phyloP scores from a whole-genome alignment of 2,797 vertebrate genomes.

The Arctocebus calabarensis region DNA sequence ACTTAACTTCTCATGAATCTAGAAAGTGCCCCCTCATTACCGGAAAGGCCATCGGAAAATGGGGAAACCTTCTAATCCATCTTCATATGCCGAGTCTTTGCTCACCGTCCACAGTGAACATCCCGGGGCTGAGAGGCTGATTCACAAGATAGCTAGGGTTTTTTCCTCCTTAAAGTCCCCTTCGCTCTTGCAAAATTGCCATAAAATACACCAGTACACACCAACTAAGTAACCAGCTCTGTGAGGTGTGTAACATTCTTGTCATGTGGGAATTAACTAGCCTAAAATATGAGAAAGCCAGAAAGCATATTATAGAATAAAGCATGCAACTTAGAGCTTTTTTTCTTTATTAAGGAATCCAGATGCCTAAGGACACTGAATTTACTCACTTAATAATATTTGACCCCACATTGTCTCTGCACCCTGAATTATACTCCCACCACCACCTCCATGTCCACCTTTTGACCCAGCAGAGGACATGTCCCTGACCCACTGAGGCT shows the following conservation, averaged over 20 bases:
- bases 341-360: slow-evolving; percentile 50
- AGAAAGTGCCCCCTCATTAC: background rate
- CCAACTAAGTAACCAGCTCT: slow-evolving; percentile 63
- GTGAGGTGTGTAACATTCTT: slow-evolving; percentile 69
- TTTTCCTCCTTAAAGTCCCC: slow-evolving; percentile 24
- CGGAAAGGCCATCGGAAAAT: background rate
- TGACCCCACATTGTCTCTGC: accelerated
- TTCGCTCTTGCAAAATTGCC: slow-evolving; percentile 34
- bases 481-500: background rate
- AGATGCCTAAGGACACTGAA: slow-evolving; percentile 31
- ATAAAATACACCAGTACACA: slow-evolving; percentile 62
- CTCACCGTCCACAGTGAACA: background rate
- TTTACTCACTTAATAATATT: background rate
- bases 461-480: background rate
- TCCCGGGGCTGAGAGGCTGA: background rate
- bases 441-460: background rate
- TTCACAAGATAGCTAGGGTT: background rate
- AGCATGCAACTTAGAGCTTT: background rate
- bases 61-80: background rate
- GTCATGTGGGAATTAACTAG: slow-evolving; percentile 74
- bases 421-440: background rate
- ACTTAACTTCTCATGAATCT: background rate
- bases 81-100: background rate
- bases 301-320: slow-evolving; percentile 54
- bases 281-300: slow-evolving; percentile 63